Evolutionary conservation across 2,113 vertebrate genomes (phyloP).

Genomic region (Spea bombifrons): DNA sequence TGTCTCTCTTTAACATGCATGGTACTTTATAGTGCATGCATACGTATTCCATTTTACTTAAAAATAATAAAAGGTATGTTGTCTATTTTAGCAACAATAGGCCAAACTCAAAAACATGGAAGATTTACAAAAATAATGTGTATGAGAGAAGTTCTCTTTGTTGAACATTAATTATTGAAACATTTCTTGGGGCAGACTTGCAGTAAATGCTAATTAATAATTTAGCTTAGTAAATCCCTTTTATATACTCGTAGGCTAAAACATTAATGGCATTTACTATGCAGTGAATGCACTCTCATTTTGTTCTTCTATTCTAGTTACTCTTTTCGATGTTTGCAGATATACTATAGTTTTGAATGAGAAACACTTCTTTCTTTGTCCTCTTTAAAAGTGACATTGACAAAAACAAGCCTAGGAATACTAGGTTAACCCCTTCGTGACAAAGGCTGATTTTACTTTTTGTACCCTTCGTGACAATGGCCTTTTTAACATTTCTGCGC

Average conservation of each 20-base stretch:
- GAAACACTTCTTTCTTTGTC: no score
- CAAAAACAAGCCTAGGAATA: no score
- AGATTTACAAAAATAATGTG: conserved; percentile 13
- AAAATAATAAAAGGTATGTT: background rate
- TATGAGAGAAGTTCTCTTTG: conserved; percentile 27
- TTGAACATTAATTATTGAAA: conserved; percentile 41
- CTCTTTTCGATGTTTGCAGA: background rate
- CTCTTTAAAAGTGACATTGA: no score
- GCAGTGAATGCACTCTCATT: conserved; percentile 8
- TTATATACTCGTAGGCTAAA: conserved; percentile 45
- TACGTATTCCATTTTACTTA: background rate
- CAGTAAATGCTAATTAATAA: conserved; percentile 44
- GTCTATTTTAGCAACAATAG: background rate
- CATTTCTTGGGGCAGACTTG: conserved; percentile 40
- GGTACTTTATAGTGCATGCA: no score
- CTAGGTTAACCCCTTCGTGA: no score
- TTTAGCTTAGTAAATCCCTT: conserved; percentile 42
- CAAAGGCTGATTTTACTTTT: no score
- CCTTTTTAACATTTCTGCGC: no score
- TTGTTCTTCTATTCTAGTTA: conserved; percentile 25
- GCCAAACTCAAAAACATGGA: conserved; percentile 1
- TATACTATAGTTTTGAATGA: no score
- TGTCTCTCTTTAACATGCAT: no score
- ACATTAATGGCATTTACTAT: conserved; percentile 42
- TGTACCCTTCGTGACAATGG: no score